Evolutionary conservation across 2,888 invertebrate species (phyloP).

Genomic region (Brachyptera putata): DNA sequence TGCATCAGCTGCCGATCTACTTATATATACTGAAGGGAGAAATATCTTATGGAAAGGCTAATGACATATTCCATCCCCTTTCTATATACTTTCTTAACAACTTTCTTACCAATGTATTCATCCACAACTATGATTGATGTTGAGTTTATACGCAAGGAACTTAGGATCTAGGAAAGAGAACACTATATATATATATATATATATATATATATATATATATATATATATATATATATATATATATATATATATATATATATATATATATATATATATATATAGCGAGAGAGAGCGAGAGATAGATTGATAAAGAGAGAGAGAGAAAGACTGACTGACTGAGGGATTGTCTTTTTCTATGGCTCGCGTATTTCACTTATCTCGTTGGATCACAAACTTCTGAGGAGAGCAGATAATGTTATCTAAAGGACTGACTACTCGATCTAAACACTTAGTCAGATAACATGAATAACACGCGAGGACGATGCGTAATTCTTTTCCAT

Average conservation of each 20-base stretch:
- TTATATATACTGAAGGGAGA: not conserved
- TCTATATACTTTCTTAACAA: slow-evolving; percentile 18
- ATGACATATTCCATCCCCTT: slow-evolving; percentile 14
- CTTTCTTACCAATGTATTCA: slow-evolving; percentile 19
- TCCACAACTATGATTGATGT: slow-evolving; percentile 20
- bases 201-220: too few relatives aligned
- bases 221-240: too few relatives aligned
- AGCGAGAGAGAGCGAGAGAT: too few relatives aligned
- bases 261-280: too few relatives aligned
- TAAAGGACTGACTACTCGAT: too few relatives aligned
- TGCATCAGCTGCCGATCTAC: not conserved
- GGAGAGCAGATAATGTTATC: too few relatives aligned
- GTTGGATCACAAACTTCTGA: not conserved
- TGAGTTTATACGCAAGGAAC: slow-evolving; percentile 15
- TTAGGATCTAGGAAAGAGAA: slow-evolving; percentile 4
- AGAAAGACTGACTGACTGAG: too few relatives aligned
- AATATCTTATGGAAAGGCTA: slow-evolving; percentile 5
- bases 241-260: too few relatives aligned
- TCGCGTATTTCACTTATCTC: not conserved
- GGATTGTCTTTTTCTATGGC: not conserved
- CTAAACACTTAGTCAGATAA: not conserved
- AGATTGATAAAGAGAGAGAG: too few relatives aligned
- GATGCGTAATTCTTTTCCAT: not conserved
- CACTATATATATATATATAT: too few relatives aligned
- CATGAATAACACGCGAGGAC: not conserved